Base-by-base conservation (phyloP, 2,113 vertebrate genomes). In the Equus quagga region DNA sequence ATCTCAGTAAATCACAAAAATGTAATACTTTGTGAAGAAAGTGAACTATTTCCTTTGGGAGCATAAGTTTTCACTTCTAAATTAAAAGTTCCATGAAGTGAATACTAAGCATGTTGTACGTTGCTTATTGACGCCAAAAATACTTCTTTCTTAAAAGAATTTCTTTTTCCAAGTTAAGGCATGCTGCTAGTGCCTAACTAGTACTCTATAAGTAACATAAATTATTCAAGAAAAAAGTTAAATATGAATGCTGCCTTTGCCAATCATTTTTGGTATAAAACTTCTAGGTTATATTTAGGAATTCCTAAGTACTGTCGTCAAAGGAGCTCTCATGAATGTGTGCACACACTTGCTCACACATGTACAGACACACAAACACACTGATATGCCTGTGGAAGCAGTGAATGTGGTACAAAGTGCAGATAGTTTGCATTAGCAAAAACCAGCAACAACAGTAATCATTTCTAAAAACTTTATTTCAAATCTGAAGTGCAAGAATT, bases 61-160 rank as follows among this genome's bases (percentile, higher is more conserved):
- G 97, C 95, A 91, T 98, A 97, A 98, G 96, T 98, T 98, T 99
- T 98, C 96, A 97, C 98, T 98, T 97, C 97, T 97, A 98, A 99
- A 98, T 99, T 98, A 98, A 98, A 98, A 98, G 97, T 97, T 96
- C 83, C 96, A 96, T 94, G 92, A 98, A 98, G 97, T 72, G 91
- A 98, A 98, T 98, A 88, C 60, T 89, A 95, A 98, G 67, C 28
- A 86, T 69, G 82, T 46, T 73, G 1, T 18, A 31, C 92, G 89
- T 60, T 98, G 89, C 95, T 97, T 97, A 98, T 91, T 93, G 87
- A 94, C 41, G 94, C 64, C 82, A 91, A 96, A 98, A 94, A n/a
- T 75, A 33, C 2, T 21, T 75, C 58, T 60, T 93, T 58, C 67
- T 97, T 36, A 85, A 80, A 79, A 73, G 41, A 93, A 90, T 96